Evolutionary conservation across 2,113 vertebrate genomes (phyloP), one percentile per base, ranked within the genome.

Genomic region (Empidonax alnorum): DNA sequence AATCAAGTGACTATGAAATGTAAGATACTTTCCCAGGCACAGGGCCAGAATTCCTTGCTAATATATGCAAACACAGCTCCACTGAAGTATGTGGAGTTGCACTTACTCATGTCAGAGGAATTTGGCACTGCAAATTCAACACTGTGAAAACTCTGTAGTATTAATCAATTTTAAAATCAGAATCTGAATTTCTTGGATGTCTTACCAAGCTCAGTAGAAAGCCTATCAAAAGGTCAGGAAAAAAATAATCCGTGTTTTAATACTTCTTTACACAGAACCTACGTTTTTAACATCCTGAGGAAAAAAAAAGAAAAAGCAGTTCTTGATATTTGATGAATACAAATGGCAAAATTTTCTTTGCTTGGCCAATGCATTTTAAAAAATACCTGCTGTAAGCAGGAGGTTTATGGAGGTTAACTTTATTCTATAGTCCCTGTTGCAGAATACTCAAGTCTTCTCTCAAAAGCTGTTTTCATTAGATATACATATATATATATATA

Each of bases 1-100:
- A 96, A 95, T 97, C 97, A 96, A 97, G 86, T 95, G 89, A 97
- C 89, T 97, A 14, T 92, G 84, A 96, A 97, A 94, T 91, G 93
- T 73, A 93, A 96, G 94, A 93, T 83, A 37, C 90, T 93, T 79
- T 90, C 82, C 59, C 59, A 91, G 93, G 91, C 93, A 80, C 10
- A 2, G 58, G 41, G 94, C 94, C 96, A 96, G 63, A 63, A 87
- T 5, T 85, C 35, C 71, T 69, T 59, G 59, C 59, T 82, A 59
- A 90, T 90, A 76, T 77, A 55, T 79, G 66, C 93, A 95, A 82
- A 82, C 84, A 73, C 62, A 61, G 59, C 61, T 93, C 77, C 14
- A 44, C 77, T 73, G 37, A 82, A 94, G 28, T 28, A 53, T 15
- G 27, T 66, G 67, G 87, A 93, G 78, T 47, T 88, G 42, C 42